Evolutionary conservation across 1,140 invertebrate genomes (phyloP), one percentile per base, ranked within the genome.

Genomic region (Plectus sambesii): DNA sequence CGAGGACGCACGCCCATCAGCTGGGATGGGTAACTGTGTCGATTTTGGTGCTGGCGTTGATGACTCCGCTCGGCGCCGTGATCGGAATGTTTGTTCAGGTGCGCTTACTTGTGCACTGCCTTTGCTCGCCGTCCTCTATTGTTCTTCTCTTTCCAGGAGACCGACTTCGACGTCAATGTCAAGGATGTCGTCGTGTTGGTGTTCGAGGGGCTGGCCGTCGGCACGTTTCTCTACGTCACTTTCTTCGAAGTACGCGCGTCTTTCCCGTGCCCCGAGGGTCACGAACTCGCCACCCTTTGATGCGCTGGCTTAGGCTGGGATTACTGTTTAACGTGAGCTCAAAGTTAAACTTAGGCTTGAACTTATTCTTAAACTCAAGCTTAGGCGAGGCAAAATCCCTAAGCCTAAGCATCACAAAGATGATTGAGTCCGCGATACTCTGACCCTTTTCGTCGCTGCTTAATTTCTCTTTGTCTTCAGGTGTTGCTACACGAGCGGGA

Each of bases 401-500:
- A n/a, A n/a, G n/a, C n/a, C n/a, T n/a, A n/a, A n/a, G n/a, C n/a
- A n/a, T n/a, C n/a, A n/a, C n/a, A n/a, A n/a, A n/a, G n/a, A n/a
- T n/a, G n/a, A n/a, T n/a, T n/a, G n/a, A n/a, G n/a, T n/a, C n/a
- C n/a, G n/a, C n/a, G n/a, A n/a, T n/a, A n/a, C n/a, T n/a, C n/a
- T n/a, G n/a, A n/a, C n/a, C n/a, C n/a, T n/a, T n/a, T n/a, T n/a
- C n/a, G n/a, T n/a, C n/a, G n/a, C n/a, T n/a, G n/a, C n/a, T n/a
- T n/a, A n/a, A n/a, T n/a, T n/a, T n/a, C n/a, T n/a, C n/a, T n/a
- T n/a, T n/a, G n/a, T 29, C 53, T 61, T 4, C 39, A 62, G 57
- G 63, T 65, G n/a, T 53, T 65, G 9, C 60, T 65, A 26, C 62
- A 65, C 55, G 62, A 65, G 42, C 61, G 62, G 23, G 62, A 65